Base-by-base conservation (phyloP, 2,797 vertebrate genomes). In the Philypnodon macrostomus region DNA sequence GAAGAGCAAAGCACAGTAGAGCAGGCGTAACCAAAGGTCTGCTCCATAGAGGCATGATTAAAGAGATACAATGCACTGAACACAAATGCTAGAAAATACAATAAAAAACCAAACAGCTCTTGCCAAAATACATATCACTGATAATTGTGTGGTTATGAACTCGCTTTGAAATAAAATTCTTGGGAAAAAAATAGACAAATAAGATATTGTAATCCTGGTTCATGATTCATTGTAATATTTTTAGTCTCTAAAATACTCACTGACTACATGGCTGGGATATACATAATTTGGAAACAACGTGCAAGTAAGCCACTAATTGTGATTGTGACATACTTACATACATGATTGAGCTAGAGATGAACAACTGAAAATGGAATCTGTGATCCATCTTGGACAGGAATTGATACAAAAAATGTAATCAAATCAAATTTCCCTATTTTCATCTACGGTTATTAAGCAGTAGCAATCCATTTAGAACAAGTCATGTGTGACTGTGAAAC, bases 11-110 rank as follows among this genome's bases (percentile, higher is more conserved):
- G 49, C 51, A 10, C 58, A 56, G 58, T 44, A 32, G 65, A 61
- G 56, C 63, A 63, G 56, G 58, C 10, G 38, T 53, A 79, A 74
- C 72, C 67, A 74, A 74, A 79, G 51, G 67, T 60, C 67, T 47
- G 42, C 54, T 73, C 63, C 58, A 46, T 52, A 15, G 52, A 31
- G 73, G 55, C 62, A 69, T 57, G 47, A 83, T 83, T 72, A 77
- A 61, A 63, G 45, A 26, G 19, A 53, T 51, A 53, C 13, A 18
- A 51, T 7, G 14, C 52, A 54, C 53, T 67, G 67, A 50, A 66
- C 31, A 46, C 36, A 67, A 37, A 63, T 70, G 74, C 39, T 56
- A 69, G 58, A 45, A 36, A 54, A 48, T 17, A 66, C 68, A 33
- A 56, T 73, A 64, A 80, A 63, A 14, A 1, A 56, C 19, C 45